These are phyloP conservation scores for Seira sanloemensis DNA, from an alignment of 2,888 invertebrate genomes.

Conservation along the genomic window DNA sequence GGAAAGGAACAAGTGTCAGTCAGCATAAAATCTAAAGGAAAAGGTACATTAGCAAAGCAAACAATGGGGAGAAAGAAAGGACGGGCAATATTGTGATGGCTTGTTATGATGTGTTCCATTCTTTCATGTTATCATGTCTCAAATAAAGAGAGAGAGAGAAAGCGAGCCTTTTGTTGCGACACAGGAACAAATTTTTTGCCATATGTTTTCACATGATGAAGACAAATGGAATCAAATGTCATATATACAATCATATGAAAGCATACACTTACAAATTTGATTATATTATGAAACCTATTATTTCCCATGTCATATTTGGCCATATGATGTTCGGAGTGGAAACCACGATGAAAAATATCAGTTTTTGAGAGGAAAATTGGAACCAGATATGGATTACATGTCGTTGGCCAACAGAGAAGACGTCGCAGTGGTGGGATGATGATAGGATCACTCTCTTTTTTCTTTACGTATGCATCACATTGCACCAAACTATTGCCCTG, in stretches of 20 bases:
- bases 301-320: background rate
- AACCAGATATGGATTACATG: conserved; percentile 9
- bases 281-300: background rate
- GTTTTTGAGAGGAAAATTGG: background rate
- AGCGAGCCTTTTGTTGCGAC: background rate
- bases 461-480: conserved; percentile 8
- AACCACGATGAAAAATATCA: background rate
- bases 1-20: conserved; percentile 35
- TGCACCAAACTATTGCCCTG: background rate
- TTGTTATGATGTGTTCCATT: conserved; percentile 20
- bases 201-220: conserved; percentile 26
- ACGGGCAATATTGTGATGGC: background rate
- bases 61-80: conserved; percentile 4
- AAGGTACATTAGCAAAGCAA: conserved; percentile 14
- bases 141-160: background rate
- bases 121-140: background rate
- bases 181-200: conserved; percentile 14
- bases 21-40: background rate
- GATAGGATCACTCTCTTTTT: background rate
- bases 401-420: background rate
- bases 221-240: conserved; percentile 18
- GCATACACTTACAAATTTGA: background rate
- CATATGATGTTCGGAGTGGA: background rate
- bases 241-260: background rate
- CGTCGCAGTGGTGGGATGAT: background rate